Base-by-base conservation (phyloP, 2,113 vertebrate species). In the Romanogobio albipinnatus region DNA sequence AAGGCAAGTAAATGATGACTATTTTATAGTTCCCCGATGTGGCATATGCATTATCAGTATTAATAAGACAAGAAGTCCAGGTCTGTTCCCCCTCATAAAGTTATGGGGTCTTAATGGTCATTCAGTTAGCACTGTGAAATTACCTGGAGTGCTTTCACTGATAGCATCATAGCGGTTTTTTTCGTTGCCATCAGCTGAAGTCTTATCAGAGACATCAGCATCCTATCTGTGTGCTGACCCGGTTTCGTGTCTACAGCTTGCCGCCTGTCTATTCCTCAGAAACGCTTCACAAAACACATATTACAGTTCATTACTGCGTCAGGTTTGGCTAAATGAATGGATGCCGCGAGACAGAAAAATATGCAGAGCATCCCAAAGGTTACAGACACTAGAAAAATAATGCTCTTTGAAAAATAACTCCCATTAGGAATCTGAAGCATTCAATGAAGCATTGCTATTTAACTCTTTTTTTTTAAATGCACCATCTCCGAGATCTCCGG, bases 241-340 rank as follows among this genome's bases (percentile, higher is more conserved):
- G 58, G 58, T 85, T 85, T 85, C 76, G 22, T 53, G 70, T 74
- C 75, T 80, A 39, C 59, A 81, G 77, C 77, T 78, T 66, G 19
- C 75, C 82, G 66, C 73, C 64, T 76, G 39, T 66, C 82, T 87
- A 59, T 76, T 58, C 39, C 70, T 81, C 24, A 6, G 49, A 75
- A 88, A 85, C 68, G 59, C 45, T 66, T 78, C 43, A 49, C 73
- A 78, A 74, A 73, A 83, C 45, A 83, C 83, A 85, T 22, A 45
- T 88, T 73, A 85, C 80, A 79, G 66, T 85, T 83, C 80, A 85
- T 85, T 88, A 83, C 66, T 36, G 75, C 33, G 9, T 87, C 84
- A 83, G 74, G 74, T 85, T 70, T 81, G 9, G 22, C 68, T 83
- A 83, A 85, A 88, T 83, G 61, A 88, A 85, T 85, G 58, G 66